phyloP scores from a whole-genome alignment of 2,888 invertebrate genomes.

The Acheta domesticus region DNA sequence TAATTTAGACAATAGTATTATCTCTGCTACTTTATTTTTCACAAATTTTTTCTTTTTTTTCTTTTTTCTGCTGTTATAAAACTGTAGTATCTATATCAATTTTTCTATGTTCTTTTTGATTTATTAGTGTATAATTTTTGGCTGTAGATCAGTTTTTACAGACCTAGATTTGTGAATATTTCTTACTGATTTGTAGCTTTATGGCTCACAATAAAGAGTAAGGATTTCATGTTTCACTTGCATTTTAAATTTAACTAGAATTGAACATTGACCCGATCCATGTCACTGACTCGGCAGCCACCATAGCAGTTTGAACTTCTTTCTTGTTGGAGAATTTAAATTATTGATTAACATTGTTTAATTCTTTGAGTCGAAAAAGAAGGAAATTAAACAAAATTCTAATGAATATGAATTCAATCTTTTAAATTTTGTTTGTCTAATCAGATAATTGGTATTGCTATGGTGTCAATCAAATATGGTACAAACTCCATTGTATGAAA shows the following conservation, averaged over 20 bases:
- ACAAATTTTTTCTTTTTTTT: neutral
- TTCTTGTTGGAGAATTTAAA: neutral
- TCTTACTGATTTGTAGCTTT: slow-evolving; percentile 18
- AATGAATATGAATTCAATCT: neutral
- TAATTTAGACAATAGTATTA: neutral
- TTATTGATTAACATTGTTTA: too few relatives aligned
- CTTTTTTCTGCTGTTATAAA: slow-evolving; percentile 22
- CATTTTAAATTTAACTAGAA: slow-evolving; percentile 11
- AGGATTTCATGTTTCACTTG: neutral
- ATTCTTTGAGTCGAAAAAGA: too few relatives aligned
- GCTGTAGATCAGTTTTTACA: slow-evolving; percentile 12
- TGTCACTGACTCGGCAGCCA: neutral
- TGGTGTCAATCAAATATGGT: neutral
- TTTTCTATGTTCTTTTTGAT: slow-evolving; percentile 19
- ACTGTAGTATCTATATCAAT: neutral
- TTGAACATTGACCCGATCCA: slow-evolving; percentile 9
- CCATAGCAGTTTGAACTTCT: slow-evolving; percentile 8
- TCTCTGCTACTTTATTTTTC: neutral
- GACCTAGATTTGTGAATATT: slow-evolving; percentile 18
- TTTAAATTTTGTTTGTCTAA: slow-evolving; percentile 20
- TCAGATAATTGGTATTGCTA: slow-evolving; percentile 24
- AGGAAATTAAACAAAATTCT: too few relatives aligned
- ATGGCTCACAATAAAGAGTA: slow-evolving; percentile 20
- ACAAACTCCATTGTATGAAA: too few relatives aligned
- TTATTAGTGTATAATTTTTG: neutral